These are phyloP conservation scores for Drosophila eohydei DNA, from an alignment of 2,888 invertebrate genomes.

Conservation along the genomic window DNA sequence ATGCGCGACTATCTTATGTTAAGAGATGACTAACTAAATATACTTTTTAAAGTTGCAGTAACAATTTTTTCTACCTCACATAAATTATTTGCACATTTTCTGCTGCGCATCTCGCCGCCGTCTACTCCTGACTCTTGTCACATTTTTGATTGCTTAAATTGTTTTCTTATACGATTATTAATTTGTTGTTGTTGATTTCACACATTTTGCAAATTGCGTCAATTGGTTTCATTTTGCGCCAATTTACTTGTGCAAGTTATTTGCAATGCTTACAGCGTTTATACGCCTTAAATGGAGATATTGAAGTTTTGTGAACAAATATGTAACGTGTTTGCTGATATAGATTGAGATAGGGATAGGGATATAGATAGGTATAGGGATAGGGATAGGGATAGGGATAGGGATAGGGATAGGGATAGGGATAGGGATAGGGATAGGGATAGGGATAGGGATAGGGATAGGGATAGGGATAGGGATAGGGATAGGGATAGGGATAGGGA, in stretches of 20 bases:
- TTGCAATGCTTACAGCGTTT: background rate
- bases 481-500: no score
- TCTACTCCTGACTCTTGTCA: background rate
- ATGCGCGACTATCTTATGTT: constrained; percentile 13
- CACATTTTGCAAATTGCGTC: constrained; percentile 18
- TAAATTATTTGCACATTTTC: background rate
- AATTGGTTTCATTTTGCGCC: constrained; percentile 24
- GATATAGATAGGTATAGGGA: background rate
- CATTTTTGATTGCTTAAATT: constrained; percentile 12
- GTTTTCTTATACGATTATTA: constrained; percentile 7
- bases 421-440: background rate
- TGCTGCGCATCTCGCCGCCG: background rate
- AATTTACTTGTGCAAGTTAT: constrained; percentile 29
- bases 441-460: background rate
- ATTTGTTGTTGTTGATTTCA: constrained; percentile 3
- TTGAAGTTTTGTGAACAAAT: background rate
- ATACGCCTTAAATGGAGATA: no score
- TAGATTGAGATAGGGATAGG: background rate
- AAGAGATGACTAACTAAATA: background rate
- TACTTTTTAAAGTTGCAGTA: background rate
- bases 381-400: background rate
- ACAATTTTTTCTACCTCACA: no score
- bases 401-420: background rate
- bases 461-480: background rate
- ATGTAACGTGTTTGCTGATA: background rate